phyloP scores from a whole-genome alignment of 2,888 invertebrate genomes.

The Mechanitis mazaeus region DNA sequence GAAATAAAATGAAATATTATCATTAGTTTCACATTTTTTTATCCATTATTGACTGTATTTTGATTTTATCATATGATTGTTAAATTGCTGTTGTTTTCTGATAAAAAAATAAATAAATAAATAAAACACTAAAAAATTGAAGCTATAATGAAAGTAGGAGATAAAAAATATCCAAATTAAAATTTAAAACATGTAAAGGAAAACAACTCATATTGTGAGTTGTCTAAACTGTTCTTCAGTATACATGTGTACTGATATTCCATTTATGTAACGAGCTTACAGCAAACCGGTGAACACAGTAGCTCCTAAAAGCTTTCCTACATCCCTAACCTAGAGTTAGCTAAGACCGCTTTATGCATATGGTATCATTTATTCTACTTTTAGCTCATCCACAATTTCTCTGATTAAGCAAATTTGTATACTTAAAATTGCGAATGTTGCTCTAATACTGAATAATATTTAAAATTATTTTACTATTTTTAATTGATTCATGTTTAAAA shows the following conservation, averaged over 20 bases:
- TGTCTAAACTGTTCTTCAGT: conserved; percentile 28
- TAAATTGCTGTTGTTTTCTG: too few relatives aligned
- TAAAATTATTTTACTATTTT: too few relatives aligned
- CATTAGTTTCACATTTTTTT: too few relatives aligned
- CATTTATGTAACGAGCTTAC: conserved; percentile 43
- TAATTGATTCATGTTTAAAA: too few relatives aligned
- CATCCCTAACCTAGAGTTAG: conserved; percentile 38
- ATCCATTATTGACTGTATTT: too few relatives aligned
- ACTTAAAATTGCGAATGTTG: too few relatives aligned
- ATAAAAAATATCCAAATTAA: conserved; percentile 6
- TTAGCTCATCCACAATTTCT: conserved; percentile 5
- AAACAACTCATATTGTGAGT: conserved; percentile 16
- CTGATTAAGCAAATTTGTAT: not conserved
- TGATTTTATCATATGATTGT: too few relatives aligned
- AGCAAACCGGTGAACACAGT: conserved; percentile 34
- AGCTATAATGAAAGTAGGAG: conserved; percentile 6
- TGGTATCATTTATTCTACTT: conserved; percentile 16
- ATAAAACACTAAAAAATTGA: not conserved
- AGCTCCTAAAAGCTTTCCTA: conserved; percentile 52
- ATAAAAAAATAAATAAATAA: too few relatives aligned
- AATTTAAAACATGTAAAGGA: conserved; percentile 3
- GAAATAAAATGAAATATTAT: too few relatives aligned
- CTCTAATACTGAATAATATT: too few relatives aligned
- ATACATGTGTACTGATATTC: conserved; percentile 35
- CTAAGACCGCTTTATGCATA: conserved; percentile 32